Evolutionary conservation across 1,140 invertebrate species (phyloP).

Genomic region (Leptopilina clavipes): DNA sequence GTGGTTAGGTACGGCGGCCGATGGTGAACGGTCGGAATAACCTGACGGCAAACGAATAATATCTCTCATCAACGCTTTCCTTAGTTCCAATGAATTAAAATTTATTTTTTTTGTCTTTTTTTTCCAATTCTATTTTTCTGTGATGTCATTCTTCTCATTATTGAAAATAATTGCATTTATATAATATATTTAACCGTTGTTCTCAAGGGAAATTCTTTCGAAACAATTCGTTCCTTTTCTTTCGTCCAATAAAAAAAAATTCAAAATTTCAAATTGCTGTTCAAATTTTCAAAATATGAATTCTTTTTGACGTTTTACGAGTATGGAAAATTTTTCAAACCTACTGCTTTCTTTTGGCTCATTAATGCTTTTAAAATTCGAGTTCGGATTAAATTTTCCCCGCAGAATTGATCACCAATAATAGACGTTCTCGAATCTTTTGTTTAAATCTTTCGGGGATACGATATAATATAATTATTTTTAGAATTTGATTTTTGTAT

Average conservation of each 20-base stretch:
- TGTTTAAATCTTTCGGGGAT: not conserved
- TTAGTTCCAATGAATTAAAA: not conserved
- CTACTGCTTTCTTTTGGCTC: too few species aligned
- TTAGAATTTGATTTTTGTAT: not conserved
- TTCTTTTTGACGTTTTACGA: too few species aligned
- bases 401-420: too few species aligned
- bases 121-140: too few species aligned
- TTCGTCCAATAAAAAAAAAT: too few species aligned
- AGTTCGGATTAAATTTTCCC: too few species aligned
- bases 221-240: not conserved
- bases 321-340: too few species aligned
- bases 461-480: not conserved
- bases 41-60: conserved; percentile 8
- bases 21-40: conserved; percentile 13
- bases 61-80: conserved; percentile 27
- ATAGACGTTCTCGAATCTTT: too few species aligned
- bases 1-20: conserved; percentile 15
- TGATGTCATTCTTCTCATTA: not conserved
- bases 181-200: too few species aligned
- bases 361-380: too few species aligned
- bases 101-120: not conserved
- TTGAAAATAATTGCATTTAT: not conserved
- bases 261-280: too few species aligned
- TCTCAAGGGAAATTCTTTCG: not conserved
- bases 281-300: too few species aligned